Base-by-base conservation (phyloP, 2,888 invertebrate species). In the Coleophora deauratella region DNA sequence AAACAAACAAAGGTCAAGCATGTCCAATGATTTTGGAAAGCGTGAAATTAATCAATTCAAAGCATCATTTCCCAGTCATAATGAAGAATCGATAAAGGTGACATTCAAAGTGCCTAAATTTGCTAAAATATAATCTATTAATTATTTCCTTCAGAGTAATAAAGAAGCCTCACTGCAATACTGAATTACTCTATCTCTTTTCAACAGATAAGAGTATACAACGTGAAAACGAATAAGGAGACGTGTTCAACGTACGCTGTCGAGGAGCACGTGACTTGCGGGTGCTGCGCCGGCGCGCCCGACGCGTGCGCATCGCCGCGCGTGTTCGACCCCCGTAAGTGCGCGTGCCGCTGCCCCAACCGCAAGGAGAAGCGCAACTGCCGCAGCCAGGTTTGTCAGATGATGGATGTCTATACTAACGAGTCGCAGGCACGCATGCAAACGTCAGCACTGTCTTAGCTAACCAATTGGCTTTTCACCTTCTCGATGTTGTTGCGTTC, bases 301-400 rank as follows among this genome's bases (percentile, higher is more conserved):
- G 66, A 59, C 30, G 64, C 68, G 43, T 85, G 84, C 55, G 58
- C 55, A 9, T 53, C 70, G 9, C 71, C 73, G 41, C 58, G 59
- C 51, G 68, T 80, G 49, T 79, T 65, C 65, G 80, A 78, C 51
- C 76, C 79, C 66, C 84, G 84, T 84, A 85, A 84, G 84, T 85
- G 82, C 69, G 56, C 73, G 69, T 84, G 84, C 60, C 78, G 79
- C 64, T 85, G 85, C 62, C 75, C 82, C 55, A 74, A 82, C 72
- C 50, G 61, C 55, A 71, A 73, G 47, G 79, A 80, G 47, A 72
- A 79, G 54, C 65, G 79, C 56, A 60, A 51, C 47, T 85, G 84
- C 52, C 70, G 75, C 55, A 70, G 56, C 60, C 71, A 85, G 85
- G 85, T 85, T 76, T 64, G 84, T 85, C 60, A 67, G 82, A 82